Base-by-base conservation (phyloP, 2,113 vertebrate species). In the Platycercus adscitus region DNA sequence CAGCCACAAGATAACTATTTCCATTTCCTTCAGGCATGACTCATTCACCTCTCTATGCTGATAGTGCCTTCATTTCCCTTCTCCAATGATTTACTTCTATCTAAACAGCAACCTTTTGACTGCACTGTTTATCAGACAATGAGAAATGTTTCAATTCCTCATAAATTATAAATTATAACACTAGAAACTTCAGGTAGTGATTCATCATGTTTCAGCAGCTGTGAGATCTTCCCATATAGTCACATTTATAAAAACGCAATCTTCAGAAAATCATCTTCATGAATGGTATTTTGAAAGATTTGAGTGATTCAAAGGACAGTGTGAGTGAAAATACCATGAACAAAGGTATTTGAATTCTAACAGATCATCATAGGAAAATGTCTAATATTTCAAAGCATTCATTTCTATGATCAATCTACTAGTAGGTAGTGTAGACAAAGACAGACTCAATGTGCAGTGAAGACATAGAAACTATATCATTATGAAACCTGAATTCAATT, bases 401-500 rank as follows among this genome's bases (percentile, higher is more conserved):
- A 75, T 91, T 96, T 91, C 88, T 81, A 47, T 35, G 72, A 93
- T 79, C 52, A 89, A 83, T 91, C 75, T 88, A 80, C 37, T 37
- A 82, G 71, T 17, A 91, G 78, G 68, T 60, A 80, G 55, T 11
- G 7, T 44, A 93, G 70, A 86, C 81, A 94, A 71, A 95, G 77
- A 93, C n/a, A 81, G 77, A 88, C 81, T 73, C 53, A 56, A 58
- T 37, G 78, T 58, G 64, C 91, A 89, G 86, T 77, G 64, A 94
- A 69, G 72, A 80, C 90, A 86, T 89, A 71, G 93, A 90, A 96
- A 52, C 69, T 72, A 4, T 25, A 91, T 24, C 66, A 81, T 88
- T 93, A 93, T 61, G 88, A 95, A 96, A 88, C 73, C 71, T 73
- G 85, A 73, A 89, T 77, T 89, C 78, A 95, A 65, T 96, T 88